Evolutionary conservation across 2,888 invertebrate genomes (phyloP), one percentile per base, ranked within the genome.

Genomic region (Aspidiotus destructor): DNA sequence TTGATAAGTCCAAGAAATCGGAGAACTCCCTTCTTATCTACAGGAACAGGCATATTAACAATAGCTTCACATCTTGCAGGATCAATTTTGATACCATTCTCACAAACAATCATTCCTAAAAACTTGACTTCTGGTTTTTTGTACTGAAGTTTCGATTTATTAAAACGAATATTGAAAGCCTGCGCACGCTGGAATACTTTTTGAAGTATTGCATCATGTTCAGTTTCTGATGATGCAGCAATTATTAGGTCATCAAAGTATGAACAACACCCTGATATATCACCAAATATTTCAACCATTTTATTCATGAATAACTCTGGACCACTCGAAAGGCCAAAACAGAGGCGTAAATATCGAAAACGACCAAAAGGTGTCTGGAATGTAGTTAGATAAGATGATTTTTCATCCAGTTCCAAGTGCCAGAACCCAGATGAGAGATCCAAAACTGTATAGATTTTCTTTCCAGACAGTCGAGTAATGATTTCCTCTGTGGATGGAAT

Each of bases 321-420:
- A 2, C 72, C 71, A 16, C 68, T 69, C 0, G 15, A 67, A 0
- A 73, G 42, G 5, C 73, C 73, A 70, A 72, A 73, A 2, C 73
- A 71, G n/a, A 73, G 40, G 40, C 72, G 65, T 10, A 17, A 44
- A 60, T 70, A 73, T 41, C 70, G 42, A 48, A 70, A 73, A 11
- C 67, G 61, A 7, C 74, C 74, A 70, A 70, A 72, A 16, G 73
- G 74, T 2, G 72, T 73, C 17, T 70, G 71, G 61, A 74, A 73
- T 8, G 71, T 71, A n/a, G 72, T 72, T 7, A 71, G 42, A 6
- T 67, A 13, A n/a, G 70, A 69, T n/a, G 71, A 70, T 13, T 71
- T 69, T 52, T 72, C 70, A 28, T 72, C 72, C 13, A 73, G 60
- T 15, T 68, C 67, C 0, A 72, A 63, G 41, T 72, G 72, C 55